Conservation (phyloP, 2,113 vertebrate genomes). For the Poicephalus gulielmi region DNA sequence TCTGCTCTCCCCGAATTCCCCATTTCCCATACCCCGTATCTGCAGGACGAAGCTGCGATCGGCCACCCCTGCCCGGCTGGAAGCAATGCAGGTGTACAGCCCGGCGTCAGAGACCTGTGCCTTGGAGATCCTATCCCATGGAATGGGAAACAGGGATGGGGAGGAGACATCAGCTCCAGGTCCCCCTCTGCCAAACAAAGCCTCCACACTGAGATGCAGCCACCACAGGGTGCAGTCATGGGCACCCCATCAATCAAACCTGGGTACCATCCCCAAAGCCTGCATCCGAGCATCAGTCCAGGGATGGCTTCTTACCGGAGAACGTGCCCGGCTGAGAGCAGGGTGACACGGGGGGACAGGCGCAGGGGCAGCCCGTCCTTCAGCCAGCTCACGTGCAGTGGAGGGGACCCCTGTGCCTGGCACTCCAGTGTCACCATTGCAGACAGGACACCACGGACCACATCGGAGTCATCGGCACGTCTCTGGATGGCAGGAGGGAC, state of each 20-base stretch:
- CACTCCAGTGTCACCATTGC: conserved; percentile 81
- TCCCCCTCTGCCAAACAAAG: background rate
- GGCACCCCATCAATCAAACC: background rate
- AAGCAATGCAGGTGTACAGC: conserved; percentile 84
- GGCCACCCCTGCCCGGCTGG: conserved; percentile 83
- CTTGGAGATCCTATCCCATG: conserved; percentile 78
- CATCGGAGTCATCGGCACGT: background rate
- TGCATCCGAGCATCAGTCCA: fast-evolving
- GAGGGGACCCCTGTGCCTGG: conserved; percentile 30
- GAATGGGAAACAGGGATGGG: fast-evolving
- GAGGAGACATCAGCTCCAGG: background rate
- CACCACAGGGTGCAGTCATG: background rate
- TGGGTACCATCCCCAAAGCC: background rate
- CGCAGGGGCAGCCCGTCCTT: conserved; percentile 84
- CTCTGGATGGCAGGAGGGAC: conserved; percentile 82
- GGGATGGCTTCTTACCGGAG: conserved; percentile 78
- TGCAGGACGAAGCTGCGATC: conserved; percentile 83
- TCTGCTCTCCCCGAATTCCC: too few relatives aligned
- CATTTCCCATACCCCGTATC: conserved; percentile 77
- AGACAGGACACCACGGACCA: conserved; percentile 51
- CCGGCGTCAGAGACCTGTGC: conserved; percentile 84
- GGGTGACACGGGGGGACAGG: conserved; percentile 77
- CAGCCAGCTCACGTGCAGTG: conserved; percentile 76
- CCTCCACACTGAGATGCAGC: background rate
- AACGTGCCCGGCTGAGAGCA: conserved; percentile 76